These are phyloP conservation scores for Epinotia ramella DNA, from an alignment of 2,888 invertebrate species.

Conservation along the genomic window DNA sequence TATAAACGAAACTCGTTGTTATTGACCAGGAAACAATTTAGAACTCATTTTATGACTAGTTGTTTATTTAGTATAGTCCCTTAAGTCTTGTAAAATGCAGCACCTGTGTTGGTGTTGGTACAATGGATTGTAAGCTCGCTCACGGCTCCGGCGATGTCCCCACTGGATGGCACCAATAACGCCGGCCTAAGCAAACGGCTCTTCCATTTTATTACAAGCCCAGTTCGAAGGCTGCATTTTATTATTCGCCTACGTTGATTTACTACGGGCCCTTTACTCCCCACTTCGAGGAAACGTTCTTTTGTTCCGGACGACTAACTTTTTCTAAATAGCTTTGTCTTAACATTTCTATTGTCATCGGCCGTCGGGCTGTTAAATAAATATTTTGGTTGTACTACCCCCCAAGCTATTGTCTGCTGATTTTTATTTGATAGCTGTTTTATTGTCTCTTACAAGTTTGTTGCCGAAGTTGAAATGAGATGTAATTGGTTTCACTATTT, in stretches of 20 bases:
- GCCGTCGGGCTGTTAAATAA: slow-evolving; percentile 71
- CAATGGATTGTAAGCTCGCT: slow-evolving; percentile 16
- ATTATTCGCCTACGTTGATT: slow-evolving; percentile 72
- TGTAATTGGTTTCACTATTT: slow-evolving; percentile 29
- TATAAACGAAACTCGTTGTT: slow-evolving; percentile 4
- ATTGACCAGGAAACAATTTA: slow-evolving; percentile 2
- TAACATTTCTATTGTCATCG: slow-evolving; percentile 71
- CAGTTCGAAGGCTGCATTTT: slow-evolving; percentile 60
- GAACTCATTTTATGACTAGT: not conserved
- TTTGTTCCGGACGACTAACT: slow-evolving; percentile 73
- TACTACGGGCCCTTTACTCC: slow-evolving; percentile 63
- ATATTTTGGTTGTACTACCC: slow-evolving; percentile 73
- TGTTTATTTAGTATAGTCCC: not conserved
- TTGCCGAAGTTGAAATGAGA: slow-evolving; percentile 20
- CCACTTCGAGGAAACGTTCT: slow-evolving; percentile 72
- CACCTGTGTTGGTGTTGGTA: slow-evolving; percentile 2
- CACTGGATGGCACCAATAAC: slow-evolving; percentile 34
- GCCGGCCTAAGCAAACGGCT: slow-evolving; percentile 36
- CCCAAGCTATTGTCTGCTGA: slow-evolving; percentile 62
- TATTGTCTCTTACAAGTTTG: slow-evolving; percentile 37
- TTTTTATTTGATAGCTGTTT: slow-evolving; percentile 35
- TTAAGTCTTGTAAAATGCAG: not conserved
- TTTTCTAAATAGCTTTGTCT: slow-evolving; percentile 78
- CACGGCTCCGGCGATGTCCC: slow-evolving; percentile 21
- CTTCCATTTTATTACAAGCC: slow-evolving; percentile 43